Base-by-base conservation (phyloP, 1,140 invertebrate genomes). In the Drosophila saltans region DNA sequence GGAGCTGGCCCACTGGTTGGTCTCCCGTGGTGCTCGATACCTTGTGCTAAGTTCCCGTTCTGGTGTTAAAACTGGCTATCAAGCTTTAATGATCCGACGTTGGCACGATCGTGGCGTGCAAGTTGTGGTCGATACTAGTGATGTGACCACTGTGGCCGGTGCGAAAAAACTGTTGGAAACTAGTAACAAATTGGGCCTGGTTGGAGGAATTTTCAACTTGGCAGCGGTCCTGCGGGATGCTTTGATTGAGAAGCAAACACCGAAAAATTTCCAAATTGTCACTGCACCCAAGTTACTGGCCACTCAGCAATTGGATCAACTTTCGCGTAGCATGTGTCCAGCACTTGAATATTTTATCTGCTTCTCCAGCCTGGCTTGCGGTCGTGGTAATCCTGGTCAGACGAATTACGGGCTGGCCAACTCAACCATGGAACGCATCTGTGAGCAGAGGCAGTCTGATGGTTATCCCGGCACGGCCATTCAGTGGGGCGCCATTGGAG, bases 401-500 rank as follows among this genome's bases (percentile, higher is more conserved):
- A 95, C 96, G 11, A 99, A 99, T 93, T 99, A 99, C 90, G 98
- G 98, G 57, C 94, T 97, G 69, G 98, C 98, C 11, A 99, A 99
- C 93, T 98, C 98, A 0, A 95, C 95, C 2, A 99, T 99, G 98
- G 98, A 99, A 92, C 94, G 98, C 63, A 96, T 99, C 36, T 96
- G 96, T 80, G 98, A 99, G 93, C 93, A 95, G 55, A 94, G 98
- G 59, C 96, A 96, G 85, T 93, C 93, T 6, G 95, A 95, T 83
- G 97, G 96, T 8, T 92, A 98, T 33, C 96, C 96, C 62, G 95
- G 94, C 43, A 93, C 98, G 11, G 98, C 98, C 11, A 97, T 99
- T 73, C 98, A 99, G 92, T 99, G 98, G 98, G 98, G 98, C 78
- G 98, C 98, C 24, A 97, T 99, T 78, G 98, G 98, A 72, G 98